These are phyloP conservation scores for Drosophila santomea DNA, from an alignment of 1,140 invertebrate species.

Conservation along the genomic window DNA sequence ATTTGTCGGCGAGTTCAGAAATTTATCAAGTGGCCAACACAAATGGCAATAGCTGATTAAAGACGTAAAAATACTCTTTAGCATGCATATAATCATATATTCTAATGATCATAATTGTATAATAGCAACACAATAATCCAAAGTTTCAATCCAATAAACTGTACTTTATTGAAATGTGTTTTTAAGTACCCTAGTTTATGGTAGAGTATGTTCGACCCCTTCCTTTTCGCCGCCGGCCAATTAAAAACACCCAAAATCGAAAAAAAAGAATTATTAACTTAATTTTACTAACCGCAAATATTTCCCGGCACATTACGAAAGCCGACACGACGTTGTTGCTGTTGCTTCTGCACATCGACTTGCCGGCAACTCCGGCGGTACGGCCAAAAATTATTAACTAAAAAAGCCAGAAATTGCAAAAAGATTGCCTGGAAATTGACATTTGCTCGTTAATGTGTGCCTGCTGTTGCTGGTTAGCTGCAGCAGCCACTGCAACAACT, in stretches of 20 bases:
- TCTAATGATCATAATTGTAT: too few species aligned
- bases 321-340: constrained; percentile 41
- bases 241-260: constrained; percentile 37
- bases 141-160: too few species aligned
- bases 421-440: constrained; percentile 80
- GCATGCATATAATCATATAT: too few species aligned
- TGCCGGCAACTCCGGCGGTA: constrained; percentile 24
- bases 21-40: constrained; percentile 49
- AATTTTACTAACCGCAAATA: constrained; percentile 66
- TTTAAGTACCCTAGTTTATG: not conserved
- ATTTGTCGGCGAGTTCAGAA: constrained; percentile 40
- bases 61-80: constrained; percentile 13
- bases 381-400: constrained; percentile 78
- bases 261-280: constrained; percentile 70
- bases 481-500: constrained; percentile 5
- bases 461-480: constrained; percentile 32
- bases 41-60: constrained; percentile 6
- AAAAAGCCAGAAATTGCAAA: constrained; percentile 70
- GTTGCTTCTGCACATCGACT: constrained; percentile 56
- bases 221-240: constrained; percentile 18
- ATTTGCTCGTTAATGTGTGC: constrained; percentile 77
- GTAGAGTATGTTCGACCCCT: not conserved
- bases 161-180: too few species aligned
- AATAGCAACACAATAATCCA: too few species aligned
- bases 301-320: constrained; percentile 68